A percentile compares a stretch with the other conserved stretches of the same genome.
phyloP scores from a whole-genome alignment of 2,797 vertebrate genomes.

The Meriones psammophilus region DNA sequence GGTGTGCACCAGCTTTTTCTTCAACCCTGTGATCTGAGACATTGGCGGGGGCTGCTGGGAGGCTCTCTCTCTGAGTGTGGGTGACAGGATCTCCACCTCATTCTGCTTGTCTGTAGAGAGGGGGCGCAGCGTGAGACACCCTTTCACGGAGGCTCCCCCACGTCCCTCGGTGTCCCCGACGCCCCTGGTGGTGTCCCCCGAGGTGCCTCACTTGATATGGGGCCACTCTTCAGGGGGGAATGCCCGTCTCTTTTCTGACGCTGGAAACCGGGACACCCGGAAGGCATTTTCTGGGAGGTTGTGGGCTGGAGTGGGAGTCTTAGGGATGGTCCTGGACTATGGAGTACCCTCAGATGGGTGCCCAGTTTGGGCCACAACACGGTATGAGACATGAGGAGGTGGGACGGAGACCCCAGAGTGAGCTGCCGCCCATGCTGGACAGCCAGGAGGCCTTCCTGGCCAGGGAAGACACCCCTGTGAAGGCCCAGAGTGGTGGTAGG shows the following conservation, averaged over 20 bases:
- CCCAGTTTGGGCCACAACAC: neutral
- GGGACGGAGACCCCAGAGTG: neutral
- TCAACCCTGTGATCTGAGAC: conserved; percentile 96
- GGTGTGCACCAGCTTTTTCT: conserved; percentile 93
- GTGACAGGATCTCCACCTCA: conserved; percentile 96
- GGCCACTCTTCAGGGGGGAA: neutral
- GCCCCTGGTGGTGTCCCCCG: neutral
- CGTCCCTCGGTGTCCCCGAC: neutral
- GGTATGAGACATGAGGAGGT: conserved; percentile 43
- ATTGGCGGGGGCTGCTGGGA: conserved; percentile 87
- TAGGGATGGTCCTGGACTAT: neutral
- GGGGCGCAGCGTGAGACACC: neutral
- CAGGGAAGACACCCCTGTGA: neutral
- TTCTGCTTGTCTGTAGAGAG: conserved; percentile 94
- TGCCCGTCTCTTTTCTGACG: neutral
- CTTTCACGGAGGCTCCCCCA: neutral
- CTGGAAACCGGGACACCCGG: conserved; percentile 16
- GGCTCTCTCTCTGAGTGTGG: conserved; percentile 84
- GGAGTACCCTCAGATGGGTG: neutral
- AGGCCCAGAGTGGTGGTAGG: neutral
- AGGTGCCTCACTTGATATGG: neutral
- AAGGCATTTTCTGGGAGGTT: conserved; percentile 47
- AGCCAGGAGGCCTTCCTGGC: neutral
- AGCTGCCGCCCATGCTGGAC: neutral
- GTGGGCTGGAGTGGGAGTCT: neutral